Evolutionary conservation across 2,888 invertebrate genomes (phyloP), one percentile per base, ranked within the genome.

Genomic region (Amorpha juglandis): DNA sequence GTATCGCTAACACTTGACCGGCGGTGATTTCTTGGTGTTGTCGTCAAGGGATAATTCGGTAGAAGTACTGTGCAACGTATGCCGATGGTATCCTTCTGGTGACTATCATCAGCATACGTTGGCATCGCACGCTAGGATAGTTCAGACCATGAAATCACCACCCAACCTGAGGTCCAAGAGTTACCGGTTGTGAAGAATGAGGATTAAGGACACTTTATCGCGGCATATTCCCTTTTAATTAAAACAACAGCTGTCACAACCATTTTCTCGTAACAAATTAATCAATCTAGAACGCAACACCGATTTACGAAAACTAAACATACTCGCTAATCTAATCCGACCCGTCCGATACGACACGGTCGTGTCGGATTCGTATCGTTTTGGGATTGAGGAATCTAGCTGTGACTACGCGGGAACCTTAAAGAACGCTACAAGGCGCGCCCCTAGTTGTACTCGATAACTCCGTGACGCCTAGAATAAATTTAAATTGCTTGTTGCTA

Each of bases 211-310:
- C 58, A 58, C 58, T 42, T 58, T 1, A 12, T 12, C 19, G 58
- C 42, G 12, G 12, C 58, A 42, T 4, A 58, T 58, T 58, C 42
- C 58, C 58, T 11, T 11, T 19, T 19, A 19, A 58, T 42, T 19
- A 58, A 58, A 42, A 42, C 38, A 58, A 58, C 12, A 33, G 53
- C 53, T 53, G 53, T 53, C 53, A 53, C 53, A 53, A 53, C 53
- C 53, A 42, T 19, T 19, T 58, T 58, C 12, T 38, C 58, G 38
- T 42, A 58, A 58, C 38, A 42, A 19, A 19, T 38, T 58, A 58
- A 11, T 58, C 58, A 58, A 42, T 6, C 12, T 42, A 58, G 1
- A 19, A 58, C 42, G 16, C 55, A 11, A 38, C 16, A 38, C 16
- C 55, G 55, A 55, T 55, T 38, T 35, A 38, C 19, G 19, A 19